A percentile compares a stretch with the other conserved stretches of the same genome.
Conservation (phyloP, 2,113 vertebrate genomes). For the Casuarius casuarius region DNA sequence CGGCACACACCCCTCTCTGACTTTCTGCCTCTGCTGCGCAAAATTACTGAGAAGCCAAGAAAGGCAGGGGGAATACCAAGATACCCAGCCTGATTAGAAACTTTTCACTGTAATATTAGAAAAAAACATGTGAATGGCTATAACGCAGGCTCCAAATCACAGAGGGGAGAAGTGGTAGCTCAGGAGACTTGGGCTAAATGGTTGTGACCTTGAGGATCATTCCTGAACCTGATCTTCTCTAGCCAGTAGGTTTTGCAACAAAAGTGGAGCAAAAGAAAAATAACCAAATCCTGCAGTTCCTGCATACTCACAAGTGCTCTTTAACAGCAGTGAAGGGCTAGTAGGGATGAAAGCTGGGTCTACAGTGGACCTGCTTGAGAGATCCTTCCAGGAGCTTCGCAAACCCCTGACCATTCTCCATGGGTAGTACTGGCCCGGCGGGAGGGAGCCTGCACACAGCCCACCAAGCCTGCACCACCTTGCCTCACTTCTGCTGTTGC, state of each 20-base stretch:
- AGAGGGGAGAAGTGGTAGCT: background rate
- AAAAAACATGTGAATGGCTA: background rate
- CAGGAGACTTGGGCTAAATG: background rate
- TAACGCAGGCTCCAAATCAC: background rate
- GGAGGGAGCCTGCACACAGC: fast-evolving
- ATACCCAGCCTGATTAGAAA: background rate
- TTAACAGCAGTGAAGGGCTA: background rate
- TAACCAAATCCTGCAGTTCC: background rate
- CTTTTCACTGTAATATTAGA: background rate
- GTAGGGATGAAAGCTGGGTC: background rate
- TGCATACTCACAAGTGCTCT: background rate
- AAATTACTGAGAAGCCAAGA: background rate
- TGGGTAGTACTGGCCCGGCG: fast-evolving
- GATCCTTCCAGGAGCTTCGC: background rate
- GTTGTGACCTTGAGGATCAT: background rate
- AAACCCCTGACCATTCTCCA: background rate
- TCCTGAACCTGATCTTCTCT: background rate
- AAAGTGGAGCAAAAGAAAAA: background rate
- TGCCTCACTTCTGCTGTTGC: background rate
- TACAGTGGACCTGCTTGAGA: background rate
- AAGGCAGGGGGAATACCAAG: background rate
- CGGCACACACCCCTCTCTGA: background rate
- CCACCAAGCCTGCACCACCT: background rate
- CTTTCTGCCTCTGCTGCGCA: background rate
- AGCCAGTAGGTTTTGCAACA: background rate